A percentile compares a stretch with the other conserved stretches of the same genome.
Conservation (phyloP, 2,797 vertebrate genomes). For the Siniperca obscura region DNA sequence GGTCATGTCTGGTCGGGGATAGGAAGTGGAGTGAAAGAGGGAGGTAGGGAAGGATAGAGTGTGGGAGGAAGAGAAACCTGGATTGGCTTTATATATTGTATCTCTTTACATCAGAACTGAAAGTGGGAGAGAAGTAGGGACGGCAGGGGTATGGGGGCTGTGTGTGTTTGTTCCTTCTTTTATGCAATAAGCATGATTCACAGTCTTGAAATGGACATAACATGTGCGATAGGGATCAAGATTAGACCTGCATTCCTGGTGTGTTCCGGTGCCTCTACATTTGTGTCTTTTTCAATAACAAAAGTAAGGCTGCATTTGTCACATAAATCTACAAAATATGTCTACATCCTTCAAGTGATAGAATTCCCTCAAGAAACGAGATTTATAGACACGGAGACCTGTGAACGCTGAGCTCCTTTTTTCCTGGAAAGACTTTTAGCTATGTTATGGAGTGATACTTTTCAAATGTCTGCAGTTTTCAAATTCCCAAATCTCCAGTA, state of each 20-base stretch:
- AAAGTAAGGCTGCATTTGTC: conserved; percentile 18
- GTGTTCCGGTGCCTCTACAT: conserved; percentile 43
- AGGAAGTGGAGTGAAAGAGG: conserved; percentile 36
- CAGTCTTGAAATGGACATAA: conserved; percentile 46
- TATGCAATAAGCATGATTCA: conserved; percentile 36
- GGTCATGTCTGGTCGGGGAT: conserved; percentile 68
- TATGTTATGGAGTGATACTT: conserved; percentile 19
- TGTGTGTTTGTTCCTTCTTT: conserved; percentile 18
- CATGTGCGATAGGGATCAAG: conserved; percentile 56
- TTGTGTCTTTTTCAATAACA: conserved; percentile 53
- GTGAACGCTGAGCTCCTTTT: conserved; percentile 26
- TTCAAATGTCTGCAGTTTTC: conserved; percentile 34
- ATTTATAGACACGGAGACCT: conserved; percentile 49
- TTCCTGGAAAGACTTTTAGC: conserved; percentile 38
- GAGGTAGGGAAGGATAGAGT: conserved; percentile 33
- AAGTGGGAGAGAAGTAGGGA: conserved; percentile 23
- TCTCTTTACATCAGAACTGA: conserved; percentile 36
- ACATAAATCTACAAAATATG: conserved; percentile 29
- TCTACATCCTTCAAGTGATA: conserved; percentile 34
- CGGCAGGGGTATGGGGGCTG: neutral
- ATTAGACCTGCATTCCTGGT: conserved; percentile 64
- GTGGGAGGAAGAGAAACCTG: conserved; percentile 52
- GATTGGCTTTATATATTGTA: conserved; percentile 23
- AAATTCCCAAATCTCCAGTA: conserved; percentile 18
- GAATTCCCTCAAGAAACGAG: conserved; percentile 33